Percentiles rank a stretch among this genome's conserved stretches.
Conservation (phyloP, 2,888 invertebrate genomes). For the Steromphala cineraria region DNA sequence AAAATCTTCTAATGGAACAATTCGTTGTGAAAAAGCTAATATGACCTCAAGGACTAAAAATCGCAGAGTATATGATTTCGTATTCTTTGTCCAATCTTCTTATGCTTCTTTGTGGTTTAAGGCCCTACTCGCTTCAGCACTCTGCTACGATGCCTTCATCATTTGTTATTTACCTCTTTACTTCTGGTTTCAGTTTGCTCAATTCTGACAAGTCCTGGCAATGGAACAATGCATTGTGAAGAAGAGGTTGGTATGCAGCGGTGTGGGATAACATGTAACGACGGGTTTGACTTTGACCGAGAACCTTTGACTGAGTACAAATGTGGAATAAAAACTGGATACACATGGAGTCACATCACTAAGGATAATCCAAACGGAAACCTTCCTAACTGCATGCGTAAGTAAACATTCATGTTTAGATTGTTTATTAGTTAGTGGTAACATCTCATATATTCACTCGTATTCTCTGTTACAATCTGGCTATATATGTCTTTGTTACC, state of each 20-base stretch:
- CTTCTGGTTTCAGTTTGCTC: conserved; percentile 18
- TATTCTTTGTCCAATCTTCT: too few relatives aligned
- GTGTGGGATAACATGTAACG: conserved; percentile 27
- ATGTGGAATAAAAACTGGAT: conserved; percentile 32
- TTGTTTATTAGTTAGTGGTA: not conserved
- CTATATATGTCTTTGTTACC: too few relatives aligned
- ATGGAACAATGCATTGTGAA: conserved; percentile 16
- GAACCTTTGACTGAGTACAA: conserved; percentile 14
- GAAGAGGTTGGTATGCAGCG: conserved; percentile 13
- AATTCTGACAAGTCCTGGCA: conserved; percentile 7
- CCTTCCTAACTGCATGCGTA: conserved; percentile 31
- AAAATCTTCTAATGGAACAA: too few relatives aligned
- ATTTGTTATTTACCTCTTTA: not conserved
- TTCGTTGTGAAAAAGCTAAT: too few relatives aligned
- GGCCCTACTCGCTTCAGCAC: not conserved
- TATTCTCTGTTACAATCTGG: too few relatives aligned
- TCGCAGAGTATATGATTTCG: too few relatives aligned
- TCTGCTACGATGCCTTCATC: not conserved
- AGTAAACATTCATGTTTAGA: too few relatives aligned
- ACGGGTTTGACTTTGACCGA: conserved; percentile 35
- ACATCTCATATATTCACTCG: not conserved
- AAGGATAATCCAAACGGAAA: conserved; percentile 27
- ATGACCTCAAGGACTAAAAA: too few relatives aligned
- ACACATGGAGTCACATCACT: conserved; percentile 32
- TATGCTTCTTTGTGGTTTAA: too few relatives aligned